Base-by-base conservation (phyloP, 2,888 invertebrate species). In the Acanthosepion lycidas region DNA sequence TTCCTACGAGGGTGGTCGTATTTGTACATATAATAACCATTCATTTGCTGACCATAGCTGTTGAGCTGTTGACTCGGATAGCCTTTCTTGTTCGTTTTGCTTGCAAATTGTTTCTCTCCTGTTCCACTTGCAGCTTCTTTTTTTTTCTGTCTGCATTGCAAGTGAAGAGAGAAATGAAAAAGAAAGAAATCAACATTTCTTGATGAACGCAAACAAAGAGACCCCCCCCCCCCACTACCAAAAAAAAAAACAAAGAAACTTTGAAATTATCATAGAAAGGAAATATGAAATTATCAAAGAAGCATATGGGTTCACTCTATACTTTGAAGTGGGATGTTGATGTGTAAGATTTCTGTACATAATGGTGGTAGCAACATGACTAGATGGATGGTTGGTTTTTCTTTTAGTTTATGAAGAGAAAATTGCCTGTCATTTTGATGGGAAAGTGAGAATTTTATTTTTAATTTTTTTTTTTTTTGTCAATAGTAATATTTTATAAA, bases 1-100 rank as follows among this genome's bases (percentile, higher is more conserved):
- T 78, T 92, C 49, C 28, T 92, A 48, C 92, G 49, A n/a, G 92
- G 92, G 92, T 92, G 92, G 92, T 92, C 51, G 92, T 92, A 48
- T 26, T 28, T 92, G 92, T 92, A 51, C 51, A 92, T 92, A 92
- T 92, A 48, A 91, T 91, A 48, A 92, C 49, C n/a, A 78, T 78
- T 78, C 78, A 78, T 78, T 78, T n/a, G 78, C 28, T n/a, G 78
- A 78, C 78, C 28, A 78, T n/a, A 78, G 78, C 78, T 78, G 78
- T 28, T n/a, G n/a, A 78, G 78, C 78, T 78, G 78, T 28, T n/a
- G n/a, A 78, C 55, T 55, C 55, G 4, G 55, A 55, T 18, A 55
- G 78, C 28, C 78, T 78, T 78, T 78, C 78, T 78, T n/a, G 78
- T 78, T 78, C 18, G 28, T n/a, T 78, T 78, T 78, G 78, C 78